A percentile compares a stretch with the other conserved stretches of the same genome.
Conservation (phyloP, 2,888 invertebrate genomes). For the Leptopilina syphax region DNA sequence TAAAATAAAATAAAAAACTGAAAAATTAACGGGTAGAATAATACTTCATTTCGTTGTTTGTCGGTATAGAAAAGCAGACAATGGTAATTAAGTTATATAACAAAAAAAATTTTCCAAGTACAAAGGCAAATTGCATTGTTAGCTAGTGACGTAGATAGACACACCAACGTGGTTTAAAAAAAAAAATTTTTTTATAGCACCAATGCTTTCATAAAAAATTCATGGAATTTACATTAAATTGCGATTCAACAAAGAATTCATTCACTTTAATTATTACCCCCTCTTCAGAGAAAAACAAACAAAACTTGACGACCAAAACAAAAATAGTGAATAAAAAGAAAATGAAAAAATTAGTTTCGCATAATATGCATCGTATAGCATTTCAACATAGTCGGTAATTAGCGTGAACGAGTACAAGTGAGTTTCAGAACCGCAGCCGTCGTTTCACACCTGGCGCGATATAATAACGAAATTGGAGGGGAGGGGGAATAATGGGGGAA, state of each 20-base stretch:
- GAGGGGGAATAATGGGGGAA: background rate
- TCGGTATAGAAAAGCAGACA: background rate
- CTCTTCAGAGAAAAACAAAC: background rate
- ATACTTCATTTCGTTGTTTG: background rate
- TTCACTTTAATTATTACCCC: background rate
- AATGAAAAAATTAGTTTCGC: conserved; percentile 10
- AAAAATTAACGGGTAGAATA: background rate
- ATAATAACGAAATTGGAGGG: conserved; percentile 33
- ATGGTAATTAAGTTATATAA: conserved; percentile 10
- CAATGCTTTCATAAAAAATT: background rate
- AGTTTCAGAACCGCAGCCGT: conserved; percentile 30
- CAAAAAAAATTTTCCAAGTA: background rate
- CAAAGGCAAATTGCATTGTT: conserved; percentile 23
- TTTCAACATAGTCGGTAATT: conserved; percentile 33
- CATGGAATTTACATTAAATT: background rate
- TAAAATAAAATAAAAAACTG: too few relatives aligned
- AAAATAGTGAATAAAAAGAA: background rate
- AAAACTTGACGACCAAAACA: background rate
- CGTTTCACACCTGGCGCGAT: conserved; percentile 36
- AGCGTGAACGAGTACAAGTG: conserved; percentile 6
- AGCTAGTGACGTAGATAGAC: background rate
- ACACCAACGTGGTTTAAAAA: background rate
- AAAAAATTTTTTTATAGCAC: background rate
- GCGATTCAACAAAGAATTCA: background rate
- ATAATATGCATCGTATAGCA: conserved; percentile 26